Evolutionary conservation across 2,888 invertebrate genomes (phyloP).

Genomic region (Sphaerophoria taeniata): DNA sequence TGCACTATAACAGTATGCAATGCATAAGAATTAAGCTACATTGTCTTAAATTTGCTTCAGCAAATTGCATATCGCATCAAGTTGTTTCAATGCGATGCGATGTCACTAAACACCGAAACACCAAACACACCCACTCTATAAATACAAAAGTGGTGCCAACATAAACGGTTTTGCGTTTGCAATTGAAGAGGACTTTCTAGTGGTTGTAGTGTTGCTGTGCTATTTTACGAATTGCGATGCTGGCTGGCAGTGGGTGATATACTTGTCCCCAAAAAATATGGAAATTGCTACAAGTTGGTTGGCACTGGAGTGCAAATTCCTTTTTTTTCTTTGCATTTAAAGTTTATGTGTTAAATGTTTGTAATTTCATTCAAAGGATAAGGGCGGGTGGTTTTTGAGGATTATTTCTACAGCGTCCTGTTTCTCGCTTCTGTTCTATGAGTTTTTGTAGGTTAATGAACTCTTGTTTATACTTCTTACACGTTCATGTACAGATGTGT

Average conservation of each 20-base stretch:
- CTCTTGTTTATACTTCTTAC: neutral
- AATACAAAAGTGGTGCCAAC: conserved; percentile 36
- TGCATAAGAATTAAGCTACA: conserved; percentile 35
- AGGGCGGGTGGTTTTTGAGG: neutral
- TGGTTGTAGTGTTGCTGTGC: neutral
- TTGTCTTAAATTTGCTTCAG: conserved; percentile 32
- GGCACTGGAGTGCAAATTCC: conserved; percentile 9
- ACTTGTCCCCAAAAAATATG: conserved; percentile 10
- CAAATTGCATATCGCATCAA: conserved; percentile 41
- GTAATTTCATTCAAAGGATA: conserved; percentile 22
- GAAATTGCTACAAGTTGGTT: conserved; percentile 41
- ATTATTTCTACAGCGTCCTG: neutral
- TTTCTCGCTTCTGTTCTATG: neutral
- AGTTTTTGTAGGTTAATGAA: conserved; percentile 13
- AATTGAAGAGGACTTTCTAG: conserved; percentile 4
- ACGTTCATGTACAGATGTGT: too few species aligned
- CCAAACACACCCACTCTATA: neutral
- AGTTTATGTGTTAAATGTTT: conserved; percentile 17
- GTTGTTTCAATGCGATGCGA: conserved; percentile 21
- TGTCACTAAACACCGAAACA: neutral
- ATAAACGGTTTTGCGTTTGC: conserved; percentile 37
- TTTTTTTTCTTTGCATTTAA: conserved; percentile 10
- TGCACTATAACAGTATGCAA: conserved; percentile 3
- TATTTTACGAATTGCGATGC: neutral
- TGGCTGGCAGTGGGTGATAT: neutral